phyloP scores from a whole-genome alignment of 2,888 invertebrate genomes.

The Lepidocyrtinus sp. region DNA sequence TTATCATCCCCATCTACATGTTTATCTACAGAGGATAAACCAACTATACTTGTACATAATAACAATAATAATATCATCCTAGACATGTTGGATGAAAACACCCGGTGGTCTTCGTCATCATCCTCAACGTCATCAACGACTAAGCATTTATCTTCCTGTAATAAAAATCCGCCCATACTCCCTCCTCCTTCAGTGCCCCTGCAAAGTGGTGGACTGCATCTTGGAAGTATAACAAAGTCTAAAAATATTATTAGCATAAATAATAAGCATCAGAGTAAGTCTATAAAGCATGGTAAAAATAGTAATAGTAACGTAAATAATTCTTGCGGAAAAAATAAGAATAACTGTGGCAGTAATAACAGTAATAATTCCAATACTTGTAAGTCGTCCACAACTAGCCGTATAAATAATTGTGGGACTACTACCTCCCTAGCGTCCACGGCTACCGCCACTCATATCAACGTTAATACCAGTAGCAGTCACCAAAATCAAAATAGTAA shows the following conservation, averaged over 20 bases:
- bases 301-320: conserved; percentile 26
- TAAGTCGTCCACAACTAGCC: conserved; percentile 25
- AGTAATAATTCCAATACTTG: neutral
- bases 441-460: conserved; percentile 44
- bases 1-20: neutral
- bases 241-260: conserved; percentile 20
- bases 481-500: neutral
- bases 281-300: conserved; percentile 25
- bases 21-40: conserved; percentile 26
- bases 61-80: conserved; percentile 42
- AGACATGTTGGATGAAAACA: conserved; percentile 61
- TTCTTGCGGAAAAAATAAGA: conserved; percentile 23
- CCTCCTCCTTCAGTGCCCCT: conserved; percentile 34
- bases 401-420: conserved; percentile 44
- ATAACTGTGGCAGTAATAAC: conserved; percentile 22
- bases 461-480: conserved; percentile 10
- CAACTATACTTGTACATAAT: conserved; percentile 39
- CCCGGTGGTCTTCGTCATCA: conserved; percentile 53
- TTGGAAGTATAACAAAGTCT: conserved; percentile 41
- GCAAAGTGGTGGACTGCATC: conserved; percentile 15
- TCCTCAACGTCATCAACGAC: conserved; percentile 1
- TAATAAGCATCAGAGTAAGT: conserved; percentile 23
- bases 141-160: conserved; percentile 8
- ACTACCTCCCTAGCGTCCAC: no score
- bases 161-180: conserved; percentile 19